Base-by-base conservation (phyloP, 2,113 vertebrate genomes). In the Leptobrachium leishanense region DNA sequence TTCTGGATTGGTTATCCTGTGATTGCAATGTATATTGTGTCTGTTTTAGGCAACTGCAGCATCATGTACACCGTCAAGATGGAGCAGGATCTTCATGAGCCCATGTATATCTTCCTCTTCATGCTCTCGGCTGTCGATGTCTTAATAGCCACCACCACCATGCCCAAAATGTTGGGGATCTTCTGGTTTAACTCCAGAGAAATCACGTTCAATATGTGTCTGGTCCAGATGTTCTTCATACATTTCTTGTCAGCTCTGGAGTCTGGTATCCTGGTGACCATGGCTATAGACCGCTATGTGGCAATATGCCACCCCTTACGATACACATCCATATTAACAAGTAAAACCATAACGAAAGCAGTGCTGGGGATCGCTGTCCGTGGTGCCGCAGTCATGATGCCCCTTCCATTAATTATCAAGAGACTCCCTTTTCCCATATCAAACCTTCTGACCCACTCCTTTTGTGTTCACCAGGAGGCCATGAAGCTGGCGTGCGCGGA, bases 391-490 rank as follows among this genome's bases (percentile, higher is more conserved):
- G 87, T 84, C 1, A 84, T 91, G 55, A 80, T 90, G 0, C 84
- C 89, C 31, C 39, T 84, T 0, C 90, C 89, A 0, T 88, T 91
- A 63, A 67, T 92, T 13, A 76, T 92, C 41, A 90, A 85, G 72
- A 42, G 81, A 0, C 72, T 92, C 0, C 89, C 73, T 13, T 89
- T 85, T 1, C 89, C 88, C 0, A 43, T 82, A 6, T 71, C 41
- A 7, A 88, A 76, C 0, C 72, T 83, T 31, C 79, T 91, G 0
- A 89, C 87, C 2, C 87, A 90, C 11, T 90, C 90, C 0, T 92
- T 90, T 46, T 91, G 89, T 67, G 88, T 90, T 75, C 90, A 92
- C 0, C 78, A 89, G 0, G 91, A 92, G 3, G 78, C 91, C 76
- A 92, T 89, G 88, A 92, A 89, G 13, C 42, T 82, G 31, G 89